Evolutionary conservation across 2,113 vertebrate genomes (phyloP).

Genomic region (Illadopsis cleaveri): DNA sequence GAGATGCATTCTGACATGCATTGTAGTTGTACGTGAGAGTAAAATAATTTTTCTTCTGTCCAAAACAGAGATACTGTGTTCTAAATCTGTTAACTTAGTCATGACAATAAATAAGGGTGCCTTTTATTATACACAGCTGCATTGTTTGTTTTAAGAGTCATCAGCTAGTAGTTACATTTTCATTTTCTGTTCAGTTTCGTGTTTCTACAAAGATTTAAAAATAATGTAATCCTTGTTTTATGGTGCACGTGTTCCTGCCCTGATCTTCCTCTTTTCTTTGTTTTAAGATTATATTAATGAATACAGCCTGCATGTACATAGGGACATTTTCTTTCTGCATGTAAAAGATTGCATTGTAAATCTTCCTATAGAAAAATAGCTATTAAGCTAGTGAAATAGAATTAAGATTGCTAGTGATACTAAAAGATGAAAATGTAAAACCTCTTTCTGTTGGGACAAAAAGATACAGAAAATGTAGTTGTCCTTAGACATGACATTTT

Average conservation of each 20-base stretch:
- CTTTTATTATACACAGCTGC: conserved; percentile 66
- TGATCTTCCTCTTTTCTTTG: conserved; percentile 69
- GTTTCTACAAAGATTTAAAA: conserved; percentile 22
- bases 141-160: conserved; percentile 57
- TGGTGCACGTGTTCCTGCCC: conserved; percentile 46
- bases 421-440: neutral
- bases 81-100: conserved; percentile 47
- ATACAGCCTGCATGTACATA: conserved; percentile 41
- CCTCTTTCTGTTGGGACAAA: neutral
- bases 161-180: conserved; percentile 57
- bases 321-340: conserved; percentile 19
- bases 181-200: conserved; percentile 43
- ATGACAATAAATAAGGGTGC: conserved; percentile 64
- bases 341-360: conserved; percentile 30
- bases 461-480: neutral
- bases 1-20: conserved; percentile 38
- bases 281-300: conserved; percentile 71
- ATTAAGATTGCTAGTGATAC: neutral
- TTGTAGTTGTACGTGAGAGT: conserved; percentile 39
- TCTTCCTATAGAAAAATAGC: neutral
- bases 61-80: conserved; percentile 57
- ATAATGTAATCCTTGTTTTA: conserved; percentile 44
- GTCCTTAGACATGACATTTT: neutral
- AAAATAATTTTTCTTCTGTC: conserved; percentile 58
- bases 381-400: neutral